Conservation (phyloP, 2,797 vertebrate species). For the Alfaro cultratus region DNA sequence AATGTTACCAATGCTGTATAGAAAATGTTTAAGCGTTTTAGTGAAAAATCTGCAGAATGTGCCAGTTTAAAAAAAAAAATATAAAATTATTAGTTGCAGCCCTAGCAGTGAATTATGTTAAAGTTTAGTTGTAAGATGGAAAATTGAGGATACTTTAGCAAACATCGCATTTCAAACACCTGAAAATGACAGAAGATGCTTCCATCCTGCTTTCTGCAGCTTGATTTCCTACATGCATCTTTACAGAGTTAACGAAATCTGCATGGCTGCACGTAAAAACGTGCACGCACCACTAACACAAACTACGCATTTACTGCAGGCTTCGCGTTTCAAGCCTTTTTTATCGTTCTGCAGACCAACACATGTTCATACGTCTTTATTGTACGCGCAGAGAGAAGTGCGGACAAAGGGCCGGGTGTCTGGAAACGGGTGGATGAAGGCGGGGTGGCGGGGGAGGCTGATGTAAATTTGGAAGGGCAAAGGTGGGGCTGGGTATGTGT, state of each 20-base stretch:
- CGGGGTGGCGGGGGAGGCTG: slow-evolving; percentile 44
- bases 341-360: slow-evolving; percentile 56
- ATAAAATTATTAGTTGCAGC: no score
- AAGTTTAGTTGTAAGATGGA: background rate
- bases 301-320: slow-evolving; percentile 13
- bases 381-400: slow-evolving; percentile 48
- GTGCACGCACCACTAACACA: slow-evolving; percentile 14
- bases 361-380: slow-evolving; percentile 68
- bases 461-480: slow-evolving; percentile 52
- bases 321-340: slow-evolving; percentile 53
- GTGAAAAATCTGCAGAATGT: no score
- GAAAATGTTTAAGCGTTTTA: no score
- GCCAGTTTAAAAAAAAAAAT: no score
- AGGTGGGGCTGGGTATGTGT: slow-evolving; percentile 42
- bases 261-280: slow-evolving; percentile 9
- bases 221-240: slow-evolving; percentile 13
- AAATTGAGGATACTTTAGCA: background rate
- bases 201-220: slow-evolving; percentile 13
- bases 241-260: slow-evolving; percentile 21
- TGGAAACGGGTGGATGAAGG: slow-evolving; percentile 58
- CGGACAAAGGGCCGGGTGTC: slow-evolving; percentile 81
- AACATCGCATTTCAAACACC: no score
- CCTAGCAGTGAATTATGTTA: no score
- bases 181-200: no score
- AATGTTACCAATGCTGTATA: no score